A percentile compares a stretch with the other conserved stretches of the same genome.
These are phyloP conservation scores for Trichonephila clavipes DNA, from an alignment of 1,140 invertebrate genomes.

Conservation along the genomic window DNA sequence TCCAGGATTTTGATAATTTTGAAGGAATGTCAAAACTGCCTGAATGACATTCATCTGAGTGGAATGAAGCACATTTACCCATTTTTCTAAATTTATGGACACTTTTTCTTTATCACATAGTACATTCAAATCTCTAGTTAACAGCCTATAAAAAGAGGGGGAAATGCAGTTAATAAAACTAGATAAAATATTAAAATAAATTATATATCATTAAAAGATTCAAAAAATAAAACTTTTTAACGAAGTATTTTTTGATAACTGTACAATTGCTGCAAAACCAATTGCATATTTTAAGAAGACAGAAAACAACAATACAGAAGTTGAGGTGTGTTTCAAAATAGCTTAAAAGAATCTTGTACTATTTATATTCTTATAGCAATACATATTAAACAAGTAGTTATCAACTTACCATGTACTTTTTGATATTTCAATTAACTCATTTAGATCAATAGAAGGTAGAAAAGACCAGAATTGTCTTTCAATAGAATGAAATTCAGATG, in stretches of 20 bases:
- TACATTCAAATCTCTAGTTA: slow-evolving; percentile 62
- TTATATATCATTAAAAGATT: too few species aligned
- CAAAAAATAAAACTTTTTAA: too few species aligned
- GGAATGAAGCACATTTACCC: slow-evolving; percentile 67
- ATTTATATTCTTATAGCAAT: too few species aligned
- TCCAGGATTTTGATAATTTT: slow-evolving; percentile 62
- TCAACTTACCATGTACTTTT: slow-evolving; percentile 65
- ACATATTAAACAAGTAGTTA: background rate
- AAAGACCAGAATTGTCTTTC: slow-evolving; percentile 75
- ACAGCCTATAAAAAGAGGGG: slow-evolving; percentile 47
- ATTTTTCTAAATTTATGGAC: slow-evolving; percentile 48
- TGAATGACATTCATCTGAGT: slow-evolving; percentile 61
- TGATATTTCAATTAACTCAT: slow-evolving; percentile 49
- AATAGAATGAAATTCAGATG: slow-evolving; percentile 61
- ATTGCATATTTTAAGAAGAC: too few species aligned
- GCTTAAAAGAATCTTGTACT: too few species aligned
- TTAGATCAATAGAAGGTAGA: slow-evolving; percentile 64
- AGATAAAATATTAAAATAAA: too few species aligned
- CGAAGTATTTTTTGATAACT: too few species aligned
- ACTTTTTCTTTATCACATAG: slow-evolving; percentile 61
- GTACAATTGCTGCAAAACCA: too few species aligned
- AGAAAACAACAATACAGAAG: too few species aligned
- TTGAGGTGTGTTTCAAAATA: too few species aligned
- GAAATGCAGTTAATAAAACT: too few species aligned
- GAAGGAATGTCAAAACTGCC: slow-evolving; percentile 38